Evolutionary conservation across 2,888 invertebrate species (phyloP), one percentile per base, ranked within the genome.

Genomic region (Gastrophysa polygoni): DNA sequence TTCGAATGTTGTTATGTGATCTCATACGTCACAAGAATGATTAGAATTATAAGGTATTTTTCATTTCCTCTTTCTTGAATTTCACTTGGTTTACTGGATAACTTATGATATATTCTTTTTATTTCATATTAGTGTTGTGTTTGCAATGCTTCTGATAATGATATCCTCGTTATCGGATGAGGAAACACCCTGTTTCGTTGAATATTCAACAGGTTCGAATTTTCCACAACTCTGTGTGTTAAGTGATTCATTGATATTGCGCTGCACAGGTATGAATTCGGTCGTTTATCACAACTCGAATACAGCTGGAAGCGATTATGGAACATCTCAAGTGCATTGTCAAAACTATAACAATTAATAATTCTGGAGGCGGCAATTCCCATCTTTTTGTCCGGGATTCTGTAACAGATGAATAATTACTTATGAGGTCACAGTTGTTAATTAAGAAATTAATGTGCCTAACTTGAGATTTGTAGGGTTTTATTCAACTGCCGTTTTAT

Each of bases 341-440:
- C 77, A 78, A 77, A 79, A 80, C 78, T 78, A 78, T 78, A 73
- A 74, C 75, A 77, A 78, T 80, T 80, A 80, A 78, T 80, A 78
- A 78, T 61, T 66, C 59, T 63, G 64, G 70, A 64, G 68, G 71
- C 69, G 69, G 72, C 69, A 73, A 73, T 69, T 73, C 72, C 74
- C 43, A 54, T 54, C 54, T 54, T 73, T 74, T 75, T 75, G 70
- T 70, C 64, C 67, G 65, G 57, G 63, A 70, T 72, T 75, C 71
- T 72, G 72, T 67, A 72, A 75, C 78, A 79, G 77, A 78, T 77
- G 78, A 78, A 77, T 78, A 78, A 78, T 78, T 79, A 79, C 76
- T 79, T 78, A 78, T 77, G 75, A 78, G 77, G 77, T 78, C 77
- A 75, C 78, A 79, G 78, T 79, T 78, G 79, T 78, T 80, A 80